phyloP scores from a whole-genome alignment of 2,888 invertebrate species.

The Ischnura elegans region DNA sequence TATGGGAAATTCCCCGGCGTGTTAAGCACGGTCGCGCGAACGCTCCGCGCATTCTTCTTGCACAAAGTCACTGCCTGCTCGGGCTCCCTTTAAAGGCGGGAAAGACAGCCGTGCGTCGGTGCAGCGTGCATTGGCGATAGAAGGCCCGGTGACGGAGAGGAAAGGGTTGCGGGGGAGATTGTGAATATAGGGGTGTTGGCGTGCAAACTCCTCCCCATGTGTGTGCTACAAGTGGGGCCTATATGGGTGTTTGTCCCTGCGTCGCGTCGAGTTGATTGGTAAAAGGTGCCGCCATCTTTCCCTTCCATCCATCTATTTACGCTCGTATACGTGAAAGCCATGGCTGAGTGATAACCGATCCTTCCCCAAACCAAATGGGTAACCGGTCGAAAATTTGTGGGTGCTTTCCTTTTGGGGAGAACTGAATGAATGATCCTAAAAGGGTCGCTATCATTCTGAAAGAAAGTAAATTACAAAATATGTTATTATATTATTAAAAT shows the following conservation, averaged over 20 bases:
- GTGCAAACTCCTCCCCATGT: too few relatives aligned
- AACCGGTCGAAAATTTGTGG: too few relatives aligned
- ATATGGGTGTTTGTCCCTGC: conserved; percentile 39
- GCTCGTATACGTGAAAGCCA: too few relatives aligned
- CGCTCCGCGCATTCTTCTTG: background rate
- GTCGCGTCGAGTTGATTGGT: conserved; percentile 56
- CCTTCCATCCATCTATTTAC: background rate
- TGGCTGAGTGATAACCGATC: too few relatives aligned
- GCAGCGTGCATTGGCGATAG: background rate
- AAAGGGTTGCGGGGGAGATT: background rate
- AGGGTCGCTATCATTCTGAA: too few relatives aligned
- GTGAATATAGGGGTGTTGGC: background rate
- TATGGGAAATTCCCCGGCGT: too few relatives aligned
- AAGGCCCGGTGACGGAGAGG: background rate
- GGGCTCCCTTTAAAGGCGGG: background rate
- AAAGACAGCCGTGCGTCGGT: background rate
- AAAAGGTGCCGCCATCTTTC: conserved; percentile 40
- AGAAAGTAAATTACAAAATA: too few relatives aligned
- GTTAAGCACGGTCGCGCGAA: too few relatives aligned
- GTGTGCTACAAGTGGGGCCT: background rate
- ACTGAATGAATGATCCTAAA: too few relatives aligned
- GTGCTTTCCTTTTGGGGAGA: too few relatives aligned
- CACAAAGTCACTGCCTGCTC: background rate
- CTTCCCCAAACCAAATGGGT: too few relatives aligned
- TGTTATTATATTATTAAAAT: too few relatives aligned